Evolutionary conservation across 1,140 invertebrate species (phyloP), one percentile per base, ranked within the genome.

Genomic region (Drosophila neocordata): DNA sequence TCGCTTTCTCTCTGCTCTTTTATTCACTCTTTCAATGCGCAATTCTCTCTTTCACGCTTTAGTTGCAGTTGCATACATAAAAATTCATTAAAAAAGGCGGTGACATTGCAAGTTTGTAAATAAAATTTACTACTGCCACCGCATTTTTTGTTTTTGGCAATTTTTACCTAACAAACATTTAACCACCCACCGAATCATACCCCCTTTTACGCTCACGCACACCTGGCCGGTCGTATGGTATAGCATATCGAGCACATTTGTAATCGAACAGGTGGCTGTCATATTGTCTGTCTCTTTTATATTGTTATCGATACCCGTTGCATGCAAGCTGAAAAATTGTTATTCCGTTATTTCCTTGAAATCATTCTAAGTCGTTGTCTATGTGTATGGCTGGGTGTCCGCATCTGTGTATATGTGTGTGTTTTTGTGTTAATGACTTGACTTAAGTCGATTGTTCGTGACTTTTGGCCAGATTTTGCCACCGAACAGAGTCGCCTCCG

Each of bases 51-150:
- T 75, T 65, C 22, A 4, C 64, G 63, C 41, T 20, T 48, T 48
- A 20, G 41, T 9, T 48, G 56, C 74, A 87, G 76, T 89, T 77
- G 83, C 83, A 87, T 88, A 87, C 82, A 87, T 82, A 87, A 83
- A 87, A 87, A 65, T 87, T 87, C 83, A 87, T 87, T 85, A 82
- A 87, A 87, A 87, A 87, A 77, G 68, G 69, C 66, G 72, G 61
- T 60, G 56, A 34, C 62, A 51, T 34, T 31, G 41, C 57, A 55
- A 69, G 77, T 67, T 85, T 75, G 81, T 87, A 85, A 87, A 87
- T 87, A 79, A 87, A 80, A 88, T 88, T 87, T 87, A 87, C 82
- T 87, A 87, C 82, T 82, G 82, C 82, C 74, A 81, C 83, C 83
- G 78, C 82, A 79, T 18, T 13, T 74, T 77, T 78, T 74, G 57